Conservation (phyloP, 2,113 vertebrate genomes). For the Poeciliopsis prolifica region DNA sequence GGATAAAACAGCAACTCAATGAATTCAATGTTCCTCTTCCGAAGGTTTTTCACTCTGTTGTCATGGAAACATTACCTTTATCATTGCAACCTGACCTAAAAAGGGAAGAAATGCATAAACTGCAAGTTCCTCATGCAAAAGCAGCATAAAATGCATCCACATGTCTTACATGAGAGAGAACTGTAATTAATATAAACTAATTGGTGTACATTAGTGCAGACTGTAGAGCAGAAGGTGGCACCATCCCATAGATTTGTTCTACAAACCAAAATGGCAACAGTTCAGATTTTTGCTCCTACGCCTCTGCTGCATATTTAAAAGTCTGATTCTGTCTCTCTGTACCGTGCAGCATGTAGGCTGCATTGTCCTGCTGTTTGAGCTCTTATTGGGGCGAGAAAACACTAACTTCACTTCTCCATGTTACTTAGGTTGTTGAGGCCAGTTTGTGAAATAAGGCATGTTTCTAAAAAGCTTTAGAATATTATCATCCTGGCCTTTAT, state of each 20-base stretch:
- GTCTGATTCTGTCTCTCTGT: background rate
- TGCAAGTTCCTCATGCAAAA: background rate
- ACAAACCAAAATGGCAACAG: slow-evolving; percentile 7
- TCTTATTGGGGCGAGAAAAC: slow-evolving; percentile 3
- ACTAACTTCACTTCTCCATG: background rate
- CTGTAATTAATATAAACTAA: background rate
- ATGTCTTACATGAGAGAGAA: background rate
- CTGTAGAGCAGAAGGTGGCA: background rate
- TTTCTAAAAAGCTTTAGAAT: too few relatives aligned
- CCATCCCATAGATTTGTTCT: background rate
- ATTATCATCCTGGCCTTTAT: too few relatives aligned
- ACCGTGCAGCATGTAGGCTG: slow-evolving; percentile 9
- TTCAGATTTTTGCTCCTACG: slow-evolving; percentile 37
- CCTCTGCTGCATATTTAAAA: slow-evolving; percentile 19
- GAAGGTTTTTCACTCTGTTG: slow-evolving; percentile 25
- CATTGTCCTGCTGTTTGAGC: background rate
- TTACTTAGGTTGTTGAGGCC: background rate
- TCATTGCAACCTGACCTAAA: background rate
- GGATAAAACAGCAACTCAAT: background rate
- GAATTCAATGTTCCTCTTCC: slow-evolving; percentile 2
- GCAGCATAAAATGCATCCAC: background rate
- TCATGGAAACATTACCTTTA: slow-evolving; percentile 24
- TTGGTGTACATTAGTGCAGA: background rate
- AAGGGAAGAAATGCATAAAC: background rate
- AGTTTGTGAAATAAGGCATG: background rate